Base-by-base conservation (phyloP, 2,888 invertebrate genomes). In the Criorhina ranunculi region DNA sequence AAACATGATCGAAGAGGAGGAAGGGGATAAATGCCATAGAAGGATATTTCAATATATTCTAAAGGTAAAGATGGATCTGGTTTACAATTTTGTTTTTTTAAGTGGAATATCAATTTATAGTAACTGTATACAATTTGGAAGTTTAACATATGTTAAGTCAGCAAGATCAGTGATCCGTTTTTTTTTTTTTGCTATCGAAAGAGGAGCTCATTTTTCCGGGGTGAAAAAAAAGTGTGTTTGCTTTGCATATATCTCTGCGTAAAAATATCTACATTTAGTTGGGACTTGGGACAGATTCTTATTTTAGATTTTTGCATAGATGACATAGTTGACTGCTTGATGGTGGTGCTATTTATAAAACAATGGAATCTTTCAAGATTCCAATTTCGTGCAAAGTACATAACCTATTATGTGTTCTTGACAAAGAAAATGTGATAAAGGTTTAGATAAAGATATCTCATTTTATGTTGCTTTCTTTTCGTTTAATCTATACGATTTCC, bases 1-100 rank as follows among this genome's bases (percentile, higher is more conserved):
- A 12, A 49, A 12, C 42, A 85, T 85, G 85, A 80, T 85, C 51
- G 75, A 76, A 11, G 80, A 85, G 15, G 75, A 79, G 35, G 85
- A 80, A 66, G 75, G 59, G 24, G 80, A 85, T 66, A 75, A 46
- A 31, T 85, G 64, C 53, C 85, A 85, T 64, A 19, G 70, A 85
- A 75, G 85, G 76, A 80, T 85, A 53, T 80, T 85, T 66, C 75
- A 80, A n/a, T 85, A 49, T 53, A 66, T 85, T 70, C 85, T 85
- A 0, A 85, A 85, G 85, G 85, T 80, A 76, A 73, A 24, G 24
- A 12, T 49, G 12, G 0, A 19, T 31, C n/a, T 24, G n/a, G n/a
- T n/a, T n/a, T n/a, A n/a, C n/a, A 11, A 33, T 12, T 51, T 8
- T 53, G 64, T 69, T 12, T 7, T 8, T 33, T 57, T 19, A 11